Evolutionary conservation across 2,888 invertebrate genomes (phyloP), one percentile per base, ranked within the genome.

Genomic region (Rotaria socialis): DNA sequence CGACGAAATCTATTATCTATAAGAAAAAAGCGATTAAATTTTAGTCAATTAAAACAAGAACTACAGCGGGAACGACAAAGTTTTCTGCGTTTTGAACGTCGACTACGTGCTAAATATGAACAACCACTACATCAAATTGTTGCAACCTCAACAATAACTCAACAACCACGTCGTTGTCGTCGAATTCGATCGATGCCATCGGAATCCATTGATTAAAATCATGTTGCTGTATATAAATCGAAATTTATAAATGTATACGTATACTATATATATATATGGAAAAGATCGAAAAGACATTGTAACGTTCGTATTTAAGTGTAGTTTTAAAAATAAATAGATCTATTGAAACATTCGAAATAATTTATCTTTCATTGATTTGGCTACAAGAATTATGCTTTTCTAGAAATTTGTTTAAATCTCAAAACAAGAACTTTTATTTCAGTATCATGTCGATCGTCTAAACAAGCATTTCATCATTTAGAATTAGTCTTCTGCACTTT

Each of bases 291-390:
- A 35, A 35, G 35, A 0, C 35, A 67, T 27, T 67, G 27, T 67
- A 27, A 67, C 67, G 67, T 67, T 67, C 67, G 67, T 67, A 67
- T 67, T 67, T 67, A 67, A 67, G 16, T 67, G 67, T 67, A 67
- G 67, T 67, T 67, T 67, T 16, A 67, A 35, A 35, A 67, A 67
- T 67, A 67, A 67, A 67, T 67, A 67, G 67, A 67, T 67, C 35
- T 16, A 67, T 67, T 67, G 19, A 27, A 67, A 19, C 67, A 27
- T 7, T 19, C 67, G 35, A 27, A 35, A 67, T 22, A 22, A 7
- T 52, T 52, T 52, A 52, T 52, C 14, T 14, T 52, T 3, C 2
- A 16, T 52, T 47, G 47, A 47, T 47, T 7, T 10, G 7, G 5
- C 11, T 47, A 11, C 47, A 35, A 35, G 35, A 35, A 35, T 35